Conservation (phyloP, 2,113 vertebrate species). For the Sinosuthora webbiana region DNA sequence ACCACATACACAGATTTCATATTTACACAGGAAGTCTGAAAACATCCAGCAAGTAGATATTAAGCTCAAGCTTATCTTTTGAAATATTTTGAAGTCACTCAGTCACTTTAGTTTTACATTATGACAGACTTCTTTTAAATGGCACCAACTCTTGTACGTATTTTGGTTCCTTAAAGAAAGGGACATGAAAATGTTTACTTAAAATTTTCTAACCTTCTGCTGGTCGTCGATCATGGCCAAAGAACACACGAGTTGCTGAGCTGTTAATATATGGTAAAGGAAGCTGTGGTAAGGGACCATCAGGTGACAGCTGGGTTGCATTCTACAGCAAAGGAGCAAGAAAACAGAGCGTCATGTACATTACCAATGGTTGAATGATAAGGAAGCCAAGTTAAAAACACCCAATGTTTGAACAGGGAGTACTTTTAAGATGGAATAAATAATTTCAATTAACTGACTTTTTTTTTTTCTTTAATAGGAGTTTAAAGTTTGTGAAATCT, state of each 20-base stretch:
- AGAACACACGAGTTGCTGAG: conserved; percentile 90
- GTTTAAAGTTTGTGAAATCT: neutral
- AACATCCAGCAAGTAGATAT: neutral
- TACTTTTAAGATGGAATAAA: neutral
- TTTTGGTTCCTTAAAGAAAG: neutral
- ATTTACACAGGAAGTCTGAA: neutral
- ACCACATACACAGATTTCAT: rapidly evolving
- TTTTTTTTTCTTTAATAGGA: neutral
- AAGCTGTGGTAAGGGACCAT: conserved; percentile 83
- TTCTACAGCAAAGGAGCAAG: conserved; percentile 71
- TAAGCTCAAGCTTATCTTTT: neutral
- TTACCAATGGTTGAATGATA: neutral
- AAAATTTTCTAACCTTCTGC: conserved; percentile 84
- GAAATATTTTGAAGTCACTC: neutral
- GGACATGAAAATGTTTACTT: neutral
- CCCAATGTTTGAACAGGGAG: neutral
- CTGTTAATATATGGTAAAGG: conserved; percentile 92
- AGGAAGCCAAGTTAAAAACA: neutral
- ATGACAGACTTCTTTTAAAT: neutral
- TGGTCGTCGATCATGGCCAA: conserved; percentile 91
- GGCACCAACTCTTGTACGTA: neutral
- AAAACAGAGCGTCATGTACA: neutral
- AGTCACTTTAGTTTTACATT: neutral
- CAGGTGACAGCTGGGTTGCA: conserved; percentile 75
- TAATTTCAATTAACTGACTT: neutral